phyloP scores from a whole-genome alignment of 2,797 vertebrate genomes.

The Falco biarmicus region DNA sequence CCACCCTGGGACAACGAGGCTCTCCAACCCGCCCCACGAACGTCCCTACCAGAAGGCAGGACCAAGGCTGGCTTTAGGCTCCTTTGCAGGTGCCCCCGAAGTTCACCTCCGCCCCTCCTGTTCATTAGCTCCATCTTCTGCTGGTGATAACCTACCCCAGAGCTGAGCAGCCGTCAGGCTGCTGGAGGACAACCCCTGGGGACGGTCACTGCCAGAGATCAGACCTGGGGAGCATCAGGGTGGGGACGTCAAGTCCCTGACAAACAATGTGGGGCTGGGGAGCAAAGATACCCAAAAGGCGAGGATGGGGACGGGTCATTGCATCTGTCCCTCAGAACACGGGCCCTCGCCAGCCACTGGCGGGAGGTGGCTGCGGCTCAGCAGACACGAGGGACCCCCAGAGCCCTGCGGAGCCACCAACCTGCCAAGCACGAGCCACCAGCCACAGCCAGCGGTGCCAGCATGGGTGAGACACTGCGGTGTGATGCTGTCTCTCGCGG shows the following conservation, averaged over 20 bases:
- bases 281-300: not conserved
- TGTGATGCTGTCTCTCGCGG: fast-evolving
- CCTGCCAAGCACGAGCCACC: fast-evolving
- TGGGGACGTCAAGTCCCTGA: not conserved
- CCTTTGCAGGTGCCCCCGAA: fast-evolving
- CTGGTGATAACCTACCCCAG: not conserved
- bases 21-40: not conserved
- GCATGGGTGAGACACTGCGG: fast-evolving
- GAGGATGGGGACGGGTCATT: not conserved
- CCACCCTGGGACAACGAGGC: not conserved
- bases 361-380: not conserved
- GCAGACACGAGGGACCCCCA: not conserved
- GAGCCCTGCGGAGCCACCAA: not conserved
- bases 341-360: not conserved
- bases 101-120: not conserved
- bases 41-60: not conserved
- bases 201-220: not conserved
- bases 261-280: fast-evolving
- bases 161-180: not conserved
- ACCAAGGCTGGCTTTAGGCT: not conserved
- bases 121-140: not conserved
- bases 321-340: not conserved
- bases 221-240: not conserved
- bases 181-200: not conserved
- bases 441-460: not conserved